Evolutionary conservation across 2,888 invertebrate genomes (phyloP).

Genomic region (Diaphora mendica): DNA sequence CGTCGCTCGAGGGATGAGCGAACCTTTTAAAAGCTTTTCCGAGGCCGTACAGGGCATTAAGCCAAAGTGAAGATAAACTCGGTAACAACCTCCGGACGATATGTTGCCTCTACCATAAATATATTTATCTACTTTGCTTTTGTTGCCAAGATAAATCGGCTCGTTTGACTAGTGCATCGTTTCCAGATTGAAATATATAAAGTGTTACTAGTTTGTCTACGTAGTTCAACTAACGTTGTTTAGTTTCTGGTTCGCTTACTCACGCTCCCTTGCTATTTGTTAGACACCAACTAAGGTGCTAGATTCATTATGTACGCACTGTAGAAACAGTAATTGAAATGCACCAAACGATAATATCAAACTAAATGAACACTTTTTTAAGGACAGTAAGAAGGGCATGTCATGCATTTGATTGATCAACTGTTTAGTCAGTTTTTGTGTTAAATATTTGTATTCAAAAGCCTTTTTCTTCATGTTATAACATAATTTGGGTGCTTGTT

Average conservation of each 20-base stretch:
- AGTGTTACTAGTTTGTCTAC: constrained; percentile 66
- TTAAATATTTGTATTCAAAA: constrained; percentile 33
- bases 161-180: constrained; percentile 74
- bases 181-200: constrained; percentile 70
- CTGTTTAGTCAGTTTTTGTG: constrained; percentile 31
- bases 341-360: constrained; percentile 5
- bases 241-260: constrained; percentile 44
- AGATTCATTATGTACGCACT: constrained; percentile 42
- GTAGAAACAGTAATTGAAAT: constrained; percentile 38
- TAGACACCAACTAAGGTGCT: constrained; percentile 41
- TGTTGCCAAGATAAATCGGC: constrained; percentile 78
- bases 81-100: constrained; percentile 72
- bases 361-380: constrained; percentile 11
- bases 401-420: constrained; percentile 25
- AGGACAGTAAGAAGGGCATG: constrained; percentile 19
- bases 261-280: constrained; percentile 48
- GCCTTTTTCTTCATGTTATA: constrained; percentile 46
- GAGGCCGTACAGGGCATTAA: constrained; percentile 74
- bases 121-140: constrained; percentile 79
- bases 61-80: constrained; percentile 75
- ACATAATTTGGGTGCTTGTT: constrained; percentile 66
- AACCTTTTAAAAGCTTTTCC: constrained; percentile 80
- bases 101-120: constrained; percentile 76
- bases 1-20: constrained; percentile 73
- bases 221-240: constrained; percentile 49